A percentile compares a stretch with the other conserved stretches of the same genome.
Conservation (phyloP, 2,797 vertebrate genomes). For the Anabas testudineus region DNA sequence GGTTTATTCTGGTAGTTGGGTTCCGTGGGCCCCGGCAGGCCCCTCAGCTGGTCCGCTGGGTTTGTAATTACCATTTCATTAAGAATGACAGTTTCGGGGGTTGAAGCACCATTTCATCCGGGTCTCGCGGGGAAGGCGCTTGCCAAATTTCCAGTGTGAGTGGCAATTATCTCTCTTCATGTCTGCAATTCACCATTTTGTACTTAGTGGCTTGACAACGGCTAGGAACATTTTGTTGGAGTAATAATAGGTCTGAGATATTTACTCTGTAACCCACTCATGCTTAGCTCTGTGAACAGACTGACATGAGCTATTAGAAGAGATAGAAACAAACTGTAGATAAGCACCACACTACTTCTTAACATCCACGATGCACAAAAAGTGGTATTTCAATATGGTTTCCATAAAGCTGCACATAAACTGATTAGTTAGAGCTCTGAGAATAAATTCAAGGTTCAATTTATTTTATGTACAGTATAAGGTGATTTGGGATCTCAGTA, state of each 20-base stretch:
- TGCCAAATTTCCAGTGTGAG: constrained; percentile 84
- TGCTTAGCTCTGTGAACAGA: constrained; percentile 66
- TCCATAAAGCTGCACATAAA: constrained; percentile 26
- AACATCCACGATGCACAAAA: constrained; percentile 40
- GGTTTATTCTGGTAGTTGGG: constrained; percentile 82
- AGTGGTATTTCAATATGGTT: constrained; percentile 32
- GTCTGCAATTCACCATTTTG: constrained; percentile 85
- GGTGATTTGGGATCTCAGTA: constrained; percentile 10
- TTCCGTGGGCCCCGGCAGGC: constrained; percentile 78
- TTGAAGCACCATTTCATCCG: constrained; percentile 85
- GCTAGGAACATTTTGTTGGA: constrained; percentile 76
- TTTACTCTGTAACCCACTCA: constrained; percentile 74
- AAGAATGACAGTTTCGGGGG: constrained; percentile 86
- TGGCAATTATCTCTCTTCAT: constrained; percentile 85
- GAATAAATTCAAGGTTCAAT: constrained; percentile 14
- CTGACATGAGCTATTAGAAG: constrained; percentile 66
- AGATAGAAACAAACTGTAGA: constrained; percentile 55
- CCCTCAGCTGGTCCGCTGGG: constrained; percentile 86
- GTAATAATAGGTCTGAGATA: constrained; percentile 78
- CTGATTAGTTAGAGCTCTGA: background rate
- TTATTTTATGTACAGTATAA: constrained; percentile 16
- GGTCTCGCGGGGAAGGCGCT: constrained; percentile 82
- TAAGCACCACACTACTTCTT: constrained; percentile 23
- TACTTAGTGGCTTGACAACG: constrained; percentile 82
- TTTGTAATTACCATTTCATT: constrained; percentile 89